Evolutionary conservation across 2,888 invertebrate species (phyloP).

Genomic region (Stenurella melanura): DNA sequence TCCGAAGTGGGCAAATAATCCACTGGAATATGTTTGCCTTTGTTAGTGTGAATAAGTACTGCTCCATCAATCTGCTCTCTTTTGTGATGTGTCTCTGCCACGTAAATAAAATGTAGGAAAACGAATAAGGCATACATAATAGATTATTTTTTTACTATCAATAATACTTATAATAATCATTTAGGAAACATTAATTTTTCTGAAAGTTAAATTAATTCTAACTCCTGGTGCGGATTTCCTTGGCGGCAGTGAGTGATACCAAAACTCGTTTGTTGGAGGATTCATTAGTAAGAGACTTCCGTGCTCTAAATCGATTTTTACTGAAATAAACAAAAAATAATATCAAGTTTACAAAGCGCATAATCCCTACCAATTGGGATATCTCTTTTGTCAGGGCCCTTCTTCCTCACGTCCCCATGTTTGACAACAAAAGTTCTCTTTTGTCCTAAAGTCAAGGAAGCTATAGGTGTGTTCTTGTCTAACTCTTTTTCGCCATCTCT

Average conservation of each 20-base stretch:
- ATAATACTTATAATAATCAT: not conserved
- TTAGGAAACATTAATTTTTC: conserved; percentile 70
- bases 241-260: conserved; percentile 83
- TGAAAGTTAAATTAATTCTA: conserved; percentile 81
- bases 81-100: too few species aligned
- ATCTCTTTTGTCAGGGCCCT: conserved; percentile 72
- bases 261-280: conserved; percentile 81
- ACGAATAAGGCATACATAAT: not conserved
- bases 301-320: conserved; percentile 78
- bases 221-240: conserved; percentile 76
- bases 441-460: conserved; percentile 81
- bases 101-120: too few species aligned
- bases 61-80: too few species aligned
- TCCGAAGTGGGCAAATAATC: too few species aligned
- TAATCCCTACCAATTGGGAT: conserved; percentile 73
- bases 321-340: conserved; percentile 67
- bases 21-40: too few species aligned
- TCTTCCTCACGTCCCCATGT: conserved; percentile 77
- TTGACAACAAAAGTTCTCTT: conserved; percentile 79
- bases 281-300: conserved; percentile 83
- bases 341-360: conserved; percentile 24
- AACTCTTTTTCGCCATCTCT: conserved; percentile 82
- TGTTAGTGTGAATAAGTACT: too few species aligned
- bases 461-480: conserved; percentile 78
- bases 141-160: not conserved